Percentiles rank a stretch among this genome's conserved stretches.
phyloP scores from a whole-genome alignment of 2,113 vertebrate genomes.

The Gymnogyps californianus region DNA sequence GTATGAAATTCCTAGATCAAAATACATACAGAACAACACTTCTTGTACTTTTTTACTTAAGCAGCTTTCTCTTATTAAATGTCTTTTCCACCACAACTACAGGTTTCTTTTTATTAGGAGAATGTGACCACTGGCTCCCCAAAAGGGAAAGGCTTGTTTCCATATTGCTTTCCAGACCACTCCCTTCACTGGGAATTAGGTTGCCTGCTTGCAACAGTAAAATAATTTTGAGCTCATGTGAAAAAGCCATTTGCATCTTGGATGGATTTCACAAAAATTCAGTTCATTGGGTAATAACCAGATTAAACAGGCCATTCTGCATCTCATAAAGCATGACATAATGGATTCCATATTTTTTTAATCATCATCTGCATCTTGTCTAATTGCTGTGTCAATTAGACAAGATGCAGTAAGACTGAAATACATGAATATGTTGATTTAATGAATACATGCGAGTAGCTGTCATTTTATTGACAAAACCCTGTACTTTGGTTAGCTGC shows the following conservation, averaged over 20 bases:
- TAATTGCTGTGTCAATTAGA: not conserved
- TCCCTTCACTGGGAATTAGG: conserved; percentile 26
- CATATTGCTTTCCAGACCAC: conserved; percentile 36
- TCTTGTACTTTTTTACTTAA: not conserved
- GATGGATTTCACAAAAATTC: conserved; percentile 18
- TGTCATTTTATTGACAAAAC: not conserved
- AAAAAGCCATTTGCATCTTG: conserved; percentile 39
- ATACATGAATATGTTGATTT: not conserved
- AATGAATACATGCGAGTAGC: not conserved
- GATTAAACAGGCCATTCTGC: not conserved
- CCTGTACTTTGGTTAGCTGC: not conserved
- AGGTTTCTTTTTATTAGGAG: conserved; percentile 28
- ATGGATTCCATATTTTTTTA: not conserved
- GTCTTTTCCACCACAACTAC: conserved; percentile 10
- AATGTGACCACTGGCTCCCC: conserved; percentile 7
- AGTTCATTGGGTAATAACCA: conserved; percentile 8
- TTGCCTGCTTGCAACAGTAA: conserved; percentile 5
- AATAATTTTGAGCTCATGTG: conserved; percentile 39
- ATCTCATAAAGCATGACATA: not conserved
- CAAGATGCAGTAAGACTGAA: not conserved
- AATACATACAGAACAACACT: not conserved
- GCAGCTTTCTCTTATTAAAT: not conserved
- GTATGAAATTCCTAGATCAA: not conserved
- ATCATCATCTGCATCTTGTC: not conserved
- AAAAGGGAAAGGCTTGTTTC: conserved; percentile 25